Percentiles rank a stretch among this genome's conserved stretches.
Conservation (phyloP, 2,888 invertebrate species). For the Trachelus stipa region DNA sequence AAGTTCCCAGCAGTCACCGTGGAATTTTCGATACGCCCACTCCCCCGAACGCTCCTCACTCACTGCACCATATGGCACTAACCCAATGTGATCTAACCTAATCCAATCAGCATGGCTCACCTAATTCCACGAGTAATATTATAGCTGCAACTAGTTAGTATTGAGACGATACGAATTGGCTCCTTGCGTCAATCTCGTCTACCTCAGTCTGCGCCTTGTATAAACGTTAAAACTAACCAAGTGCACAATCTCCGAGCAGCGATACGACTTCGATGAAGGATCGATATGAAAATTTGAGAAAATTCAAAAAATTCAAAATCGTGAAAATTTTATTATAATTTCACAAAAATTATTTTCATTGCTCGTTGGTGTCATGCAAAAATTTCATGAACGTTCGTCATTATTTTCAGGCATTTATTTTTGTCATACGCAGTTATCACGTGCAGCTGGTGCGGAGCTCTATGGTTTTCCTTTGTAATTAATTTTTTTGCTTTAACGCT, state of each 20-base stretch:
- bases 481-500: neutral
- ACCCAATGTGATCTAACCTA: neutral
- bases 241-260: neutral
- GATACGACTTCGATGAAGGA: neutral
- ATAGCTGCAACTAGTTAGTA: neutral
- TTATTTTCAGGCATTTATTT: neutral
- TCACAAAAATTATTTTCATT: neutral
- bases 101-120: neutral
- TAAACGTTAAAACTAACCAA: neutral
- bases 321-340: too few relatives aligned
- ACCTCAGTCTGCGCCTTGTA: neutral
- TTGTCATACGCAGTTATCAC: neutral
- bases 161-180: neutral
- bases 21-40: neutral
- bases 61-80: neutral
- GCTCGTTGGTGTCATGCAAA: neutral
- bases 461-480: neutral
- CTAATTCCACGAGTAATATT: neutral
- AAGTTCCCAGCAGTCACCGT: neutral
- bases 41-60: neutral
- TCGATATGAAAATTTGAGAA: neutral
- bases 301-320: too few relatives aligned
- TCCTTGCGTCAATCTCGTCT: neutral
- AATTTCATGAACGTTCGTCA: neutral
- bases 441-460: too few relatives aligned